Percentiles rank a stretch among this genome's conserved stretches.
Evolutionary conservation across 1,140 invertebrate genomes (phyloP).

Genomic region (Drosophila tropicalis): DNA sequence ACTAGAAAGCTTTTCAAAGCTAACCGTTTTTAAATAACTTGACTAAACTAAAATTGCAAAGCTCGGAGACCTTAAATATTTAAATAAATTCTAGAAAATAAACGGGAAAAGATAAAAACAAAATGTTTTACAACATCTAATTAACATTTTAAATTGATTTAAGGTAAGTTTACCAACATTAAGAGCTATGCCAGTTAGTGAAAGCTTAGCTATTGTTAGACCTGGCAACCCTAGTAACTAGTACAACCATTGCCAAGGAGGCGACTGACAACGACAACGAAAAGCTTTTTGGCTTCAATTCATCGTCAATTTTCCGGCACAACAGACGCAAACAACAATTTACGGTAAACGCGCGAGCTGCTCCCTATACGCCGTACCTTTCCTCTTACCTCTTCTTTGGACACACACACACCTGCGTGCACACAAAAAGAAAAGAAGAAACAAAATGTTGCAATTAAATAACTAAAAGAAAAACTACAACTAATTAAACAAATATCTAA

Average conservation of each 20-base stretch:
- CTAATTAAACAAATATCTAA: slow-evolving; percentile 23
- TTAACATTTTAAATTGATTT: neutral
- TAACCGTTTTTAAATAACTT: neutral
- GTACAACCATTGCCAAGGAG: slow-evolving; percentile 37
- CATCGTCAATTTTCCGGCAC: slow-evolving; percentile 83
- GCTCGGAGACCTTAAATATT: neutral
- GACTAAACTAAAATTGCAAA: neutral
- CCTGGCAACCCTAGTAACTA: slow-evolving; percentile 39
- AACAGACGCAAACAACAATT: slow-evolving; percentile 75
- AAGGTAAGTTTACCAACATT: too few relatives aligned
- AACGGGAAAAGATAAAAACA: neutral
- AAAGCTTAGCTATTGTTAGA: neutral
- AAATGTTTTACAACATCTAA: neutral
- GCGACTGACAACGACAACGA: slow-evolving; percentile 50
- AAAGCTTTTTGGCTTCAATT: slow-evolving; percentile 72
- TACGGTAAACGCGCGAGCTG: slow-evolving; percentile 62
- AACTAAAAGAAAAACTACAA: slow-evolving; percentile 20
- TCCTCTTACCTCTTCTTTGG: neutral
- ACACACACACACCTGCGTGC: neutral
- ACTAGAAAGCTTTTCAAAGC: neutral
- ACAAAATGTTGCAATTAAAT: slow-evolving; percentile 43
- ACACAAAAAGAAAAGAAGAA: slow-evolving; percentile 38
- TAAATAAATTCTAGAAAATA: neutral
- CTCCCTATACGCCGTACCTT: slow-evolving; percentile 10
- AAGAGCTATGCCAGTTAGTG: too few relatives aligned